These are phyloP conservation scores for Phataginus tricuspis DNA, from an alignment of 2,797 vertebrate genomes.

Conservation along the genomic window DNA sequence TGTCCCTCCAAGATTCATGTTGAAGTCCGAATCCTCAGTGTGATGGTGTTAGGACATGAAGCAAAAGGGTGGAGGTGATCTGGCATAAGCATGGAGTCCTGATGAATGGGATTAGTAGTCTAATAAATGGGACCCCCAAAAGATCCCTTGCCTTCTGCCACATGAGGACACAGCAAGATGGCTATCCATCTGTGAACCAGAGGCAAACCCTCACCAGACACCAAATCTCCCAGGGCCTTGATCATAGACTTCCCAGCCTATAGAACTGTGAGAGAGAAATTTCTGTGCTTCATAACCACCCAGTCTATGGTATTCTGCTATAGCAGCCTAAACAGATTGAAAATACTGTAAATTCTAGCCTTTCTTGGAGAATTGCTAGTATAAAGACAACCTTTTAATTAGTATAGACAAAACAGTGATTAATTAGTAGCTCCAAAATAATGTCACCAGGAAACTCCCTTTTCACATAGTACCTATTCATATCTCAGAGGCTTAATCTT, in stretches of 20 bases:
- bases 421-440: constrained; percentile 11
- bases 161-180: background rate
- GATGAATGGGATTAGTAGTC: no score
- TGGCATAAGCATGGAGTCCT: background rate
- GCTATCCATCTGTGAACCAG: background rate
- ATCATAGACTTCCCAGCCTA: background rate
- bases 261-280: background rate
- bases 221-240: background rate
- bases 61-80: background rate
- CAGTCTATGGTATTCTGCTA: background rate
- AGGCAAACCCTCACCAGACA: background rate
- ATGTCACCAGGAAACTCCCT: background rate
- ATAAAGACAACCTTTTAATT: background rate
- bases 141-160: background rate
- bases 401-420: background rate
- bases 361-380: background rate
- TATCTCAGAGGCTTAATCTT: background rate
- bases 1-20: background rate
- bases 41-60: background rate
- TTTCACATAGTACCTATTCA: background rate
- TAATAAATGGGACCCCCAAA: background rate
- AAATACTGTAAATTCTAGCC: background rate
- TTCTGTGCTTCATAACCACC: background rate
- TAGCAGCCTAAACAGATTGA: background rate
- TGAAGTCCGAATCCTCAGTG: background rate